These are phyloP conservation scores for Tyto alba DNA, from an alignment of 2,113 vertebrate genomes.

Conservation along the genomic window DNA sequence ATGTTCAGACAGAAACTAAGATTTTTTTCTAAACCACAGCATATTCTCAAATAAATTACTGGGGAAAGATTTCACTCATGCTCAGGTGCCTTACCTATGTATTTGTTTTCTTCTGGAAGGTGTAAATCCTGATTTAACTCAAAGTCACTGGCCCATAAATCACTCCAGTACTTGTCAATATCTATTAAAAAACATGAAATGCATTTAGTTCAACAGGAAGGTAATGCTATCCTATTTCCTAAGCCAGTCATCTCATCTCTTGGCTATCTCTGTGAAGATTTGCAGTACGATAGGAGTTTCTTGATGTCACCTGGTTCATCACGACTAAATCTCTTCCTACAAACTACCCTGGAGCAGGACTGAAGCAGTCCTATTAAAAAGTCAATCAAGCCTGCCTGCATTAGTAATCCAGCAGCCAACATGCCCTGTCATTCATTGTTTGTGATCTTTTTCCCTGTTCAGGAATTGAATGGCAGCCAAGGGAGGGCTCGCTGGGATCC, in stretches of 20 bases:
- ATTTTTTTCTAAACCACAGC: neutral
- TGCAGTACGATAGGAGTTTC: neutral
- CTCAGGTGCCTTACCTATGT: slow-evolving; percentile 80
- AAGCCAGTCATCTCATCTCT: neutral
- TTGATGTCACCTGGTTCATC: neutral
- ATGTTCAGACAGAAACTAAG: neutral
- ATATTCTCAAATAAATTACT: neutral
- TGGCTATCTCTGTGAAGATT: neutral
- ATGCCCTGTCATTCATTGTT: neutral
- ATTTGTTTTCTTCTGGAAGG: slow-evolving; percentile 91
- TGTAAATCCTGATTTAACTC: slow-evolving; percentile 84
- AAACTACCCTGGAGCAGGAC: neutral
- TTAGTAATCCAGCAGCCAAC: neutral
- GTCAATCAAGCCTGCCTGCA: neutral
- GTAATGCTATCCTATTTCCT: neutral
- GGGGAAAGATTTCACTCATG: neutral
- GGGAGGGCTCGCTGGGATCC: neutral
- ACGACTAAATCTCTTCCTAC: neutral
- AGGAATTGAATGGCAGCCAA: neutral
- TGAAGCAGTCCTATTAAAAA: neutral
- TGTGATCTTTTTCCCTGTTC: neutral
- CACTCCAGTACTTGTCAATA: slow-evolving; percentile 81
- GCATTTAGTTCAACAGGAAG: neutral
- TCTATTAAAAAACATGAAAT: slow-evolving; percentile 68
- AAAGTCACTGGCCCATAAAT: slow-evolving; percentile 83